A percentile compares a stretch with the other conserved stretches of the same genome.
These are phyloP conservation scores for Polyergus mexicanus DNA, from an alignment of 1,140 invertebrate species.

Conservation along the genomic window DNA sequence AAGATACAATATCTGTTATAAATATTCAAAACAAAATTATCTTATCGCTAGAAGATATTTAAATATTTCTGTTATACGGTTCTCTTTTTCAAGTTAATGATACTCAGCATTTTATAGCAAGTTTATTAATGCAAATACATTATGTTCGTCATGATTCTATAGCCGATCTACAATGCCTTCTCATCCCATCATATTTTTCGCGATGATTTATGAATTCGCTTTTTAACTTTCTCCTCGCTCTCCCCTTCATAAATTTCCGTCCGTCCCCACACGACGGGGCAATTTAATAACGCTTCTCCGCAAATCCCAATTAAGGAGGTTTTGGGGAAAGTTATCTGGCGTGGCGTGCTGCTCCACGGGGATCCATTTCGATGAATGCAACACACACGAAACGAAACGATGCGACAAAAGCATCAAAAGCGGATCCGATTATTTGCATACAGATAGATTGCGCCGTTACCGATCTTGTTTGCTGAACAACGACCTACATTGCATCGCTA, in stretches of 20 bases:
- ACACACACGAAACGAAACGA: conserved; percentile 16
- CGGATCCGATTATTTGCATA: conserved; percentile 35
- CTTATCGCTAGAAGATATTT: too few species aligned
- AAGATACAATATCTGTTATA: too few species aligned
- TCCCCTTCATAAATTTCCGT: neutral
- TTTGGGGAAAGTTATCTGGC: neutral
- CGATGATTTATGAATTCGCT: conserved; percentile 1
- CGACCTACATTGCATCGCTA: conserved; percentile 11
- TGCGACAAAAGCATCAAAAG: neutral
- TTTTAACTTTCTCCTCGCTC: neutral
- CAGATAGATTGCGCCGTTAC: conserved; percentile 3
- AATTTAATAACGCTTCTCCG: neutral
- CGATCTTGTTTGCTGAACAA: conserved; percentile 17
- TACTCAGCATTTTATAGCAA: neutral
- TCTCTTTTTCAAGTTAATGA: neutral
- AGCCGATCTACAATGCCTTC: neutral
- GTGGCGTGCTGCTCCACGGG: neutral
- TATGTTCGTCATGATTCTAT: neutral
- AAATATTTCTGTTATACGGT: neutral
- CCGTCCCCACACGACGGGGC: neutral
- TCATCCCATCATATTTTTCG: neutral
- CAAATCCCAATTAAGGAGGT: neutral
- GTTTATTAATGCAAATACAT: neutral
- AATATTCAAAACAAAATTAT: too few species aligned
- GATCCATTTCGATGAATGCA: neutral